These are phyloP conservation scores for Thunnus albacares DNA, from an alignment of 2,797 vertebrate genomes.

Conservation along the genomic window DNA sequence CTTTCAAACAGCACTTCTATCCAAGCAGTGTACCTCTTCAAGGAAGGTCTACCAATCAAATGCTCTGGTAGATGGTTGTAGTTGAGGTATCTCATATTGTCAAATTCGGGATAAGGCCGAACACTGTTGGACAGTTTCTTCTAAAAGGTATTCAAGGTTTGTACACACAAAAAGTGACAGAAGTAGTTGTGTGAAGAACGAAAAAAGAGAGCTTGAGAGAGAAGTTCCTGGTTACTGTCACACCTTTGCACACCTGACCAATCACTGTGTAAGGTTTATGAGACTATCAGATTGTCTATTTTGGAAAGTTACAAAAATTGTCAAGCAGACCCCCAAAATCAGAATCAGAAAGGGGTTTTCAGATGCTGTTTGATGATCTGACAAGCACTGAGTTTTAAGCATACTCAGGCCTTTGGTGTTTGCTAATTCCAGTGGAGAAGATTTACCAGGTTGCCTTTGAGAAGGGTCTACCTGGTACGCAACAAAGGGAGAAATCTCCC, in stretches of 20 bases:
- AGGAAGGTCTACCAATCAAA: neutral
- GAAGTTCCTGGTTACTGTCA: too few relatives aligned
- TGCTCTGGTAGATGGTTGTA: constrained; percentile 4
- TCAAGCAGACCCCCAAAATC: too few relatives aligned
- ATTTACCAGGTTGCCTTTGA: neutral
- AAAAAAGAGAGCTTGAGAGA: too few relatives aligned
- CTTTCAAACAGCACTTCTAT: neutral
- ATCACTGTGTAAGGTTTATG: too few relatives aligned
- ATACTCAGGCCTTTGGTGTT: neutral
- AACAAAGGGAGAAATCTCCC: neutral
- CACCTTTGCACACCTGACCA: too few relatives aligned
- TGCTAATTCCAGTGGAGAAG: neutral
- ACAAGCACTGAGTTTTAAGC: neutral
- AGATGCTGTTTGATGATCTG: neutral
- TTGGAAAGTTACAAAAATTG: neutral
- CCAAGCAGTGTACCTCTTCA: neutral
- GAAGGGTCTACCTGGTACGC: neutral
- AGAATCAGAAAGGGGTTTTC: too few relatives aligned
- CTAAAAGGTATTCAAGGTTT: too few relatives aligned
- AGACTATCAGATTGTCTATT: too few relatives aligned
- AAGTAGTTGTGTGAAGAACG: too few relatives aligned
- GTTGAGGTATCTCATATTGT: neutral
- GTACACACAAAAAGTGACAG: too few relatives aligned
- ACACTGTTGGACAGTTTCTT: neutral
- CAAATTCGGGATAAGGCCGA: neutral